Base-by-base conservation (phyloP, 2,888 invertebrate genomes). In the Tenthredo scrophulariae region DNA sequence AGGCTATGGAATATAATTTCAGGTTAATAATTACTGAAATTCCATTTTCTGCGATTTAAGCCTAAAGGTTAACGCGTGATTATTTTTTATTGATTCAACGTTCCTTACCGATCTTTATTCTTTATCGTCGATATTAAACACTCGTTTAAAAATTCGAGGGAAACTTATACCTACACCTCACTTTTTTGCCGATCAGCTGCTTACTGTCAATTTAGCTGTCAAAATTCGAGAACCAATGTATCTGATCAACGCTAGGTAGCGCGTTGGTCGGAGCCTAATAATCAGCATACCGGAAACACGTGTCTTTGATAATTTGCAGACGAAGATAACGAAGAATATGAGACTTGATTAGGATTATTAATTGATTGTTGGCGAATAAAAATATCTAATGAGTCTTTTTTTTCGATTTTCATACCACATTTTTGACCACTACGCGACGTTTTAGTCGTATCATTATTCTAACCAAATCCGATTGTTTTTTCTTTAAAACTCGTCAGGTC, bases 251-350 rank as follows among this genome's bases (percentile, higher is more conserved):
- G 10, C n/a, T 33, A 62, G 79, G n/a, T 6, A 13, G n/a, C 62
- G 62, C 22, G 6, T n/a, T 6, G 26, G 10, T 18, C 77, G 33
- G 18, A 0, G 43, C 54, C 18, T 18, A 77, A 33, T 13, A 50
- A 29, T 77, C n/a, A n/a, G 29, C 50, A 50, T 15, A 77, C 77
- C 79, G 79, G 58, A 80, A 80, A 15, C 79, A 80, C 79, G 62
- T 80, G 79, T 22, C 50, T 29, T 72, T 37, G 40, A 43, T 72
- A 15, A 72, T 72, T 62, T 33, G 67, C 67, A 67, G 67, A 67
- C 67, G 67, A 67, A 67, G 33, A 67, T 18, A 40, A 22, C 22
- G 40, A 40, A 29, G 29, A 29, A 33, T 29, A 33, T 29, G 18
- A 37, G n/a, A 72, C 43, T 40, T 72, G 22, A 72, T 72, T 6